Conservation (phyloP, 1,140 invertebrate genomes). For the Condylostylus longicornis region DNA sequence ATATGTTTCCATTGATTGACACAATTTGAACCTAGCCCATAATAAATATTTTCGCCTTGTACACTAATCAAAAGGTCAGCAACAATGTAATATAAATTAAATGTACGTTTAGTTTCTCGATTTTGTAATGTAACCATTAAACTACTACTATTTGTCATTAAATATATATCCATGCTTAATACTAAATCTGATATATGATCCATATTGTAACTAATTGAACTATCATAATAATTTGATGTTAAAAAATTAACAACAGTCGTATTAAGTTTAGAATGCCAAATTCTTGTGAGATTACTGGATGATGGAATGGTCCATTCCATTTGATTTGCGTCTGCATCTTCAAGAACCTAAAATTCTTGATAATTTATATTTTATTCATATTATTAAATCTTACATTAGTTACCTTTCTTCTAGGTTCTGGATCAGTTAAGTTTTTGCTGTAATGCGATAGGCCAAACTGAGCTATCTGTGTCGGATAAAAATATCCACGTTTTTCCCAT, state of each 20-base stretch:
- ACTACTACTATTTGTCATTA: conserved; percentile 65
- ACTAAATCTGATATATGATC: conserved; percentile 63
- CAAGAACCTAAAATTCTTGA: conserved; percentile 35
- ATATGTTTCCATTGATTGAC: conserved; percentile 59
- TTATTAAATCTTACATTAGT: conserved; percentile 7
- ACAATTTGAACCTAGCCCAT: conserved; percentile 59
- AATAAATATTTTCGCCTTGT: conserved; percentile 66
- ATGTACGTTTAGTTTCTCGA: conserved; percentile 57
- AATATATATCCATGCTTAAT: conserved; percentile 56
- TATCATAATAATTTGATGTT: conserved; percentile 50
- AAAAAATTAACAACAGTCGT: conserved; percentile 51
- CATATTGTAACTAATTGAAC: conserved; percentile 48
- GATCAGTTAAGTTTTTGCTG: conserved; percentile 80
- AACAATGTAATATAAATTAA: conserved; percentile 70
- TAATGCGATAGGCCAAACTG: conserved; percentile 96
- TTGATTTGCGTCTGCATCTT: conserved; percentile 54
- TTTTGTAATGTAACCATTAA: conserved; percentile 63
- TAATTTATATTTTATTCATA: background rate
- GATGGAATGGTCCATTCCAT: conserved; percentile 50
- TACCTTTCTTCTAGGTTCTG: conserved; percentile 46
- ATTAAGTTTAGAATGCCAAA: conserved; percentile 40
- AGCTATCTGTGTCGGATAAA: conserved; percentile 96
- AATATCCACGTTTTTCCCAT: conserved; percentile 87
- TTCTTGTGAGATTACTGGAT: conserved; percentile 44
- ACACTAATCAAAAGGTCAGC: conserved; percentile 54